Evolutionary conservation across 1,140 invertebrate species (phyloP), one percentile per base, ranked within the genome.

Genomic region (Drosophila kurseongensis): DNA sequence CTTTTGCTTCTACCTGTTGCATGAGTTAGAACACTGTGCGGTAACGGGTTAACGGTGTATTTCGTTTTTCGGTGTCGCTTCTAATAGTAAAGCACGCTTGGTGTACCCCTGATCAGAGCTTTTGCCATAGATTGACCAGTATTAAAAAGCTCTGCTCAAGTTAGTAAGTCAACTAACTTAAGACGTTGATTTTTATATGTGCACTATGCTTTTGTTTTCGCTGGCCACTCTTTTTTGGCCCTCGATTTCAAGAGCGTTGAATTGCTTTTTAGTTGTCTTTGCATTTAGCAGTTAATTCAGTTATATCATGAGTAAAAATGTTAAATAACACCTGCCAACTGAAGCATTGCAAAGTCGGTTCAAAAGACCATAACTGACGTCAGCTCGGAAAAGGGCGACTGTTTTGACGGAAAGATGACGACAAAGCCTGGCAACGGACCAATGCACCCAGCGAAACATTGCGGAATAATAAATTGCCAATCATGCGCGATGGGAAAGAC

Each of bases 241-340:
- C 71, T 47, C 69, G 41, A 40, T 74, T 74, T 59, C 68, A 62
- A 67, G 63, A 59, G 48, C 57, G 41, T 38, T 14, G 5, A 32
- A 23, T 48, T 62, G 71, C 29, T 38, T 47, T 41, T 45, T 27
- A 55, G 27, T 42, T 58, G 68, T 72, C 57, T 72, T 44, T 72
- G 41, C 65, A 59, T 52, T 73, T 29, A 60, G 68, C 69, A 52
- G 68, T 63, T 75, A 74, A 51, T 75, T 63, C 35, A 63, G 58
- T 75, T 75, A 75, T 75, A 74, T 75, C 72, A 75, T 75, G 51
- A 40, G 58, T 51, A 65, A 75, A 41, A 74, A 44, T 36, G 71
- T 75, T 75, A 75, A 75, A 75, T 75, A 66, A 75, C 58, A 75
- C 75, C 58, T 75, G 59, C 75, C 59, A 72, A 78, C 75, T 65